A percentile compares a stretch with the other conserved stretches of the same genome.
These are phyloP conservation scores for Mechanitis mazaeus DNA, from an alignment of 2,888 invertebrate species.

Conservation along the genomic window DNA sequence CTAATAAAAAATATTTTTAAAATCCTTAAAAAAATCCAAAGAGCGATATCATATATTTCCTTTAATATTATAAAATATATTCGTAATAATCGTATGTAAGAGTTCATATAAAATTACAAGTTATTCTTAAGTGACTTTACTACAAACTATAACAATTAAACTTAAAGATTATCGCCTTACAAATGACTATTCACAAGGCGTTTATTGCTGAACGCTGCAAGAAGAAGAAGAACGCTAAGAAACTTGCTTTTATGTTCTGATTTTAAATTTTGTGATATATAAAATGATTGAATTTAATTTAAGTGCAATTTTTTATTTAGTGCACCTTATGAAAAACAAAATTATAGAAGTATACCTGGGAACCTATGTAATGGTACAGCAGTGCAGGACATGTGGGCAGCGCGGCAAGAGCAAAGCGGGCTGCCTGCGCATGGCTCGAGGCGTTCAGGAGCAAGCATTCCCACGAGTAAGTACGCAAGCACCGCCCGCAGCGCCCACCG, in stretches of 20 bases:
- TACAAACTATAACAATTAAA: slow-evolving; percentile 21
- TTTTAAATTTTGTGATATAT: not conserved
- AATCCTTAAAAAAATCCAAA: not conserved
- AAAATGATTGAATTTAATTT: not conserved
- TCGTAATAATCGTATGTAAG: not conserved
- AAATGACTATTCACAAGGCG: slow-evolving; percentile 15
- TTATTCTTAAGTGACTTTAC: slow-evolving; percentile 4
- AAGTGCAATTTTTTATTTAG: not conserved
- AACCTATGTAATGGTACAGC: slow-evolving; percentile 84
- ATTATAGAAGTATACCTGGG: slow-evolving; percentile 71
- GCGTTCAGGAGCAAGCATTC: slow-evolving; percentile 61
- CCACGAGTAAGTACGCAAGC: slow-evolving; percentile 63
- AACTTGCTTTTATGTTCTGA: not conserved
- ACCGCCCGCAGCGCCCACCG: slow-evolving; percentile 61
- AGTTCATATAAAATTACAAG: not conserved
- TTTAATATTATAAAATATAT: not conserved
- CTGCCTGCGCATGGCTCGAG: slow-evolving; percentile 80
- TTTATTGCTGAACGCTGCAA: slow-evolving; percentile 13
- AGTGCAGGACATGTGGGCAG: slow-evolving; percentile 81
- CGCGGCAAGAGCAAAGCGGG: slow-evolving; percentile 82
- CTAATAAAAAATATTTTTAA: no score
- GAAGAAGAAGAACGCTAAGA: not conserved
- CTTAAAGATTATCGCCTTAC: slow-evolving; percentile 19
- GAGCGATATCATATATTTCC: not conserved
- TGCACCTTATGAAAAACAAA: no score